These are phyloP conservation scores for Erythrolamprus reginae DNA, from an alignment of 2,113 vertebrate genomes.

Conservation along the genomic window DNA sequence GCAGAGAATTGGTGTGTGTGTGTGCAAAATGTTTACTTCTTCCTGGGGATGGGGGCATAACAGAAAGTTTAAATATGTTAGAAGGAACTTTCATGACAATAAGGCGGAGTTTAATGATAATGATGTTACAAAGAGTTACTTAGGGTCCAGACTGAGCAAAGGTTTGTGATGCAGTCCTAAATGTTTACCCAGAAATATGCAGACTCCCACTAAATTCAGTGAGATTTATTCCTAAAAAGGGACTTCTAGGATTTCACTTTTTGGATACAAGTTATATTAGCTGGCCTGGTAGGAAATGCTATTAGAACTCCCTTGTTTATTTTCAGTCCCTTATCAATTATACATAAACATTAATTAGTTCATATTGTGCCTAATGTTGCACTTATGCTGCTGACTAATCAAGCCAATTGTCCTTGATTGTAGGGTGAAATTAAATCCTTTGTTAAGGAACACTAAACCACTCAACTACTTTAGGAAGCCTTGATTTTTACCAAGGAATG, in stretches of 20 bases:
- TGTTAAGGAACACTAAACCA: constrained; percentile 22
- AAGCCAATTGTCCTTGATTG: constrained; percentile 56
- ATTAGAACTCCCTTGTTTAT: constrained; percentile 6
- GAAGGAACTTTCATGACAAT: neutral
- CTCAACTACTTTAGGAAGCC: constrained; percentile 35
- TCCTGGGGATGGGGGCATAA: no score
- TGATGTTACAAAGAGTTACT: neutral
- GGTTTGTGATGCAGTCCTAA: neutral
- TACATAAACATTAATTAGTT: constrained; percentile 19
- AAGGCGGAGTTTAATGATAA: neutral
- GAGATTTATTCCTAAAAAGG: neutral
- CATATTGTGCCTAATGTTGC: constrained; percentile 4
- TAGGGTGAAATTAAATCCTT: constrained; percentile 50
- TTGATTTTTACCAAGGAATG: constrained; percentile 34
- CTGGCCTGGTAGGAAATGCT: neutral
- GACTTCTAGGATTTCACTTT: neutral
- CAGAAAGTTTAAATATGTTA: neutral
- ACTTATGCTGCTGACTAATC: constrained; percentile 21
- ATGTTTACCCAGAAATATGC: neutral
- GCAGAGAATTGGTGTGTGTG: no score
- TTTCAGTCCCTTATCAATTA: constrained; percentile 3
- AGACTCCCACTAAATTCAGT: neutral
- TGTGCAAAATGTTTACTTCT: no score
- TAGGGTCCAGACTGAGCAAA: neutral
- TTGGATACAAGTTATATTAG: neutral